A percentile compares a stretch with the other conserved stretches of the same genome.
Conservation (phyloP, 2,113 vertebrate species). For the Jacana jacana region DNA sequence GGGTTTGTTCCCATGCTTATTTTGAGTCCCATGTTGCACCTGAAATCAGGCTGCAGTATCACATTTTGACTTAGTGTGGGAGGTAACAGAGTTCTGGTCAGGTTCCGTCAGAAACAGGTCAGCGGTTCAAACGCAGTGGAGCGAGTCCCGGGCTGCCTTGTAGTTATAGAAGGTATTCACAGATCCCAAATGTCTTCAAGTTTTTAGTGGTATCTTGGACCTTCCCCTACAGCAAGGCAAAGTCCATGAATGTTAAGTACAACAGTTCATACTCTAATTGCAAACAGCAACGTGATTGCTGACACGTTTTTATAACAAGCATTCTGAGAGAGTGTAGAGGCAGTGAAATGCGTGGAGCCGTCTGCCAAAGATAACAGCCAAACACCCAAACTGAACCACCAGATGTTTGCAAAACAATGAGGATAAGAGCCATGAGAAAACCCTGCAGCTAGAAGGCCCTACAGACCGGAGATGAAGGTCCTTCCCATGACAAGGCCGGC, state of each 20-base stretch:
- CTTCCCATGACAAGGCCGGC: neutral
- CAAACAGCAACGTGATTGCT: neutral
- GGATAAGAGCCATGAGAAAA: neutral
- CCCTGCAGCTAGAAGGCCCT: neutral
- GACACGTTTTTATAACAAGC: neutral
- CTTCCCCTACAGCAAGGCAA: neutral
- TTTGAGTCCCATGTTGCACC: neutral
- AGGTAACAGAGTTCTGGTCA: neutral
- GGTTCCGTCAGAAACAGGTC: neutral
- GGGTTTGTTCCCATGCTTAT: constrained; percentile 21
- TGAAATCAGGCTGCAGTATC: neutral
- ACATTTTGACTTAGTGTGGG: neutral
- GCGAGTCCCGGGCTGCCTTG: neutral
- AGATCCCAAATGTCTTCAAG: neutral
- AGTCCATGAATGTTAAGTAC: neutral
- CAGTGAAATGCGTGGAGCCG: neutral
- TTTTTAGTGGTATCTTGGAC: neutral
- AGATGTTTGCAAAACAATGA: neutral
- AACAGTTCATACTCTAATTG: neutral
- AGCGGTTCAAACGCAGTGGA: neutral
- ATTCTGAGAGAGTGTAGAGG: neutral
- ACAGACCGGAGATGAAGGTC: rapidly evolving
- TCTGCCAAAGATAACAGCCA: neutral
- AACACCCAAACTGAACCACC: neutral
- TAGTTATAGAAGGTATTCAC: neutral